Conservation (phyloP, 2,113 vertebrate genomes). For the Puffinus mauretanicus region DNA sequence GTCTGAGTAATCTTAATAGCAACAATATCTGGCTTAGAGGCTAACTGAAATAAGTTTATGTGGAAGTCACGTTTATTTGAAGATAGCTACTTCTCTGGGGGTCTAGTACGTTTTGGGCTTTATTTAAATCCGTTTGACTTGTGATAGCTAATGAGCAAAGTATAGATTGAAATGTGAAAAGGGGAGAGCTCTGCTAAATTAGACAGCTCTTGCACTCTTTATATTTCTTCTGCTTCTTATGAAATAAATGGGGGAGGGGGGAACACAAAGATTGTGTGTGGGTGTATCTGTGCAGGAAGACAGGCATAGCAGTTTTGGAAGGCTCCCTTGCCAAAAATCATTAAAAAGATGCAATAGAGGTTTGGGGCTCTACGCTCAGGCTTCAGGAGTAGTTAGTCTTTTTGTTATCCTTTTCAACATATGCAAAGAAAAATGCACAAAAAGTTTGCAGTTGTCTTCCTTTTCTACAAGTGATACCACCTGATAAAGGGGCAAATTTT, state of each 20-base stretch:
- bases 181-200: background rate
- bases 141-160: background rate
- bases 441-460: background rate
- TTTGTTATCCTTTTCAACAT: background rate
- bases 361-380: background rate
- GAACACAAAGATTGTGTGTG: background rate
- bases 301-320: background rate
- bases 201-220: background rate
- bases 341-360: background rate
- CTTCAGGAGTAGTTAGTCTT: background rate
- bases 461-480: background rate
- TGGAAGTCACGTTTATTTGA: background rate
- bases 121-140: background rate
- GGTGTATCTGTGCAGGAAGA: background rate
- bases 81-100: background rate
- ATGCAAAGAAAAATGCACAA: background rate
- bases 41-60: background rate
- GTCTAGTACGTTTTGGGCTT: background rate
- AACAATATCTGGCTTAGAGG: background rate
- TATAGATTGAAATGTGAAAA: background rate
- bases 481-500: background rate
- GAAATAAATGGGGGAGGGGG: background rate
- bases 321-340: background rate
- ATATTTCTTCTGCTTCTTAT: background rate
- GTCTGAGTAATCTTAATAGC: background rate